A percentile compares a stretch with the other conserved stretches of the same genome.
phyloP scores from a whole-genome alignment of 2,797 vertebrate genomes.

The Buphagus erythrorhynchus region DNA sequence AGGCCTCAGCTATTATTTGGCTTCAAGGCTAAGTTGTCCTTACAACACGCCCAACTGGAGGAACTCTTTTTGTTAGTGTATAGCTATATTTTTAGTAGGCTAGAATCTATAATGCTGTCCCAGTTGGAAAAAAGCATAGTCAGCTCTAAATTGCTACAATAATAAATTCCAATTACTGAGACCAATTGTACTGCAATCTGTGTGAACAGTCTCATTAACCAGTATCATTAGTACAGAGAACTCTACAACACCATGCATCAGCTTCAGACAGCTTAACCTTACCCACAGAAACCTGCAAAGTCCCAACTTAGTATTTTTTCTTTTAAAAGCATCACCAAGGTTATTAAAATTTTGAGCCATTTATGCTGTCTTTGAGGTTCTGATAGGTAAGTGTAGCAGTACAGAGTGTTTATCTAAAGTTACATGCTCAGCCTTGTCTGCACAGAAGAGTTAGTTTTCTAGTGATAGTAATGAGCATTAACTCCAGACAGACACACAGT shows the following conservation, averaged over 20 bases:
- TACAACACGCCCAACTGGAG: neutral
- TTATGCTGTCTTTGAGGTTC: neutral
- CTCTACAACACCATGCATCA: rapidly evolving
- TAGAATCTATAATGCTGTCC: neutral
- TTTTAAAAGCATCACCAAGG: neutral
- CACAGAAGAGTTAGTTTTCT: neutral
- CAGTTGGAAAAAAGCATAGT: neutral
- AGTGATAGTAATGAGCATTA: neutral
- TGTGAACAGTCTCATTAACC: neutral
- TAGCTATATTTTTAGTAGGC: neutral
- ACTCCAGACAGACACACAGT: neutral
- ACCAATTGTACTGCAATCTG: neutral
- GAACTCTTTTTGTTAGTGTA: neutral
- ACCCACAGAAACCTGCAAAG: neutral
- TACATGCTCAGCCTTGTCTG: neutral
- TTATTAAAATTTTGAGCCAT: neutral
- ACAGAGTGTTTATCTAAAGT: neutral
- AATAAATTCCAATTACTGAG: neutral
- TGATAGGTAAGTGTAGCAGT: neutral
- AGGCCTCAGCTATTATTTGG: neutral
- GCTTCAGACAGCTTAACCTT: neutral
- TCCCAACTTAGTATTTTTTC: neutral
- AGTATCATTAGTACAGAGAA: neutral
- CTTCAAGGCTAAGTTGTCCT: neutral
- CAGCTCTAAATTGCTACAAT: neutral